Evolutionary conservation across 2,888 invertebrate genomes (phyloP).

Genomic region (Luperina testacea): DNA sequence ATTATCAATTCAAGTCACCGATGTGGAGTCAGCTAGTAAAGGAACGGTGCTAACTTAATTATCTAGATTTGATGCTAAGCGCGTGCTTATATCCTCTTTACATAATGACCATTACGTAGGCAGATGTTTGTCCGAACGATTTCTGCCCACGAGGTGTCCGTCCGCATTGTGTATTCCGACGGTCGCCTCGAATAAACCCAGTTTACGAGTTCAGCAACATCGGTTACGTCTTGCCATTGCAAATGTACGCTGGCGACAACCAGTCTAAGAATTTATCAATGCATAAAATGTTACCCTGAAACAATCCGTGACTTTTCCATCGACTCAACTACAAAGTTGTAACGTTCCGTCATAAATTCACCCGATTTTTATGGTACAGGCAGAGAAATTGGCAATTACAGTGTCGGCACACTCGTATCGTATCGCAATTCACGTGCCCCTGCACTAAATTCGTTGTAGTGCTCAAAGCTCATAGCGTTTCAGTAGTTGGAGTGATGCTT

Average conservation of each 20-base stretch:
- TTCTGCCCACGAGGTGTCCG: conserved; percentile 55
- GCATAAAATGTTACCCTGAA: conserved; percentile 42
- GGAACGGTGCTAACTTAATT: conserved; percentile 61
- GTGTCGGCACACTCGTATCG: conserved; percentile 36
- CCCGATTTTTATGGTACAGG: conserved; percentile 39
- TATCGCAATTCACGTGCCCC: conserved; percentile 23
- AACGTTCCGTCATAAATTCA: conserved; percentile 39
- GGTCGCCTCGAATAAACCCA: conserved; percentile 38
- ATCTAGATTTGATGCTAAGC: conserved; percentile 54
- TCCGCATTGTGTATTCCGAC: conserved; percentile 57
- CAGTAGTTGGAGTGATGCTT: conserved; percentile 50
- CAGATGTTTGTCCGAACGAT: conserved; percentile 49
- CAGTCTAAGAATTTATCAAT: conserved; percentile 51
- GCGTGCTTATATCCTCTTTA: conserved; percentile 55
- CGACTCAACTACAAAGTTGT: conserved; percentile 41
- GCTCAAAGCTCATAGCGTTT: conserved; percentile 44
- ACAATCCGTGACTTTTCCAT: conserved; percentile 39
- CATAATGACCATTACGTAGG: conserved; percentile 53
- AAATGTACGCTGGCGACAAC: conserved; percentile 51
- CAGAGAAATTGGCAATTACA: conserved; percentile 57
- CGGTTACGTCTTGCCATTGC: conserved; percentile 45
- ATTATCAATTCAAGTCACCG: conserved; percentile 64
- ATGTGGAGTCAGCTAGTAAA: conserved; percentile 57
- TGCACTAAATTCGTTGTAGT: conserved; percentile 33
- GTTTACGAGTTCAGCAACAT: conserved; percentile 54